Percentiles rank a stretch among this genome's conserved stretches.
These are phyloP conservation scores for Pterophyllum scalare DNA, from an alignment of 2,113 vertebrate genomes.

Conservation along the genomic window DNA sequence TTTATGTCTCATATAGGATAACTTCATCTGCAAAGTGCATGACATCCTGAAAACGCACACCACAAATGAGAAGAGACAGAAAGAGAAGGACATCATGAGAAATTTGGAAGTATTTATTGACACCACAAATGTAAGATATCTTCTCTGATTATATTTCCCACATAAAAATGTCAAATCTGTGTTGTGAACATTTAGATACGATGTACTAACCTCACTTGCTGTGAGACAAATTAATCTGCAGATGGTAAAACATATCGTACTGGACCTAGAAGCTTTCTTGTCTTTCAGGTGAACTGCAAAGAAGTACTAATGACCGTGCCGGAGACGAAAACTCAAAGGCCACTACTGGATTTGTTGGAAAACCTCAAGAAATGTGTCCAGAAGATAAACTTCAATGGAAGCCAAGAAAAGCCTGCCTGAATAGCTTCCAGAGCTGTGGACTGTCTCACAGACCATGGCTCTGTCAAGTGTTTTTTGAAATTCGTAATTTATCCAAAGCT, in stretches of 20 bases:
- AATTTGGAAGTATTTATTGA: fast-evolving
- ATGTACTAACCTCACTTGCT: not conserved
- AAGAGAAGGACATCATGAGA: not conserved
- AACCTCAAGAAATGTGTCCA: fast-evolving
- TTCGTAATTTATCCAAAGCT: too few relatives aligned
- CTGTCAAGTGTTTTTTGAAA: not conserved
- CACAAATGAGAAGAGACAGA: fast-evolving
- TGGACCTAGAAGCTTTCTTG: not conserved
- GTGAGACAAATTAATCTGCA: not conserved
- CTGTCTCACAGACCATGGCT: not conserved
- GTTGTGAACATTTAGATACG: not conserved
- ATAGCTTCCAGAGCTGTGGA: not conserved
- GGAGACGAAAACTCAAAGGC: fast-evolving
- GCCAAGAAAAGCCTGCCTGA: not conserved
- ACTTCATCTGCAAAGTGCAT: slow-evolving; percentile 66
- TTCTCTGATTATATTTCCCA: not conserved
- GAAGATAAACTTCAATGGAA: fast-evolving
- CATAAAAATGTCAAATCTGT: not conserved
- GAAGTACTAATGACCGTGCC: fast-evolving
- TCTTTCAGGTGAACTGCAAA: slow-evolving; percentile 41
- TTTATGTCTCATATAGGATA: slow-evolving; percentile 31
- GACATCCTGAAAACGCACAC: not conserved
- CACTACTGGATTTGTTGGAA: fast-evolving
- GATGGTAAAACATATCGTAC: not conserved
- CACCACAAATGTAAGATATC: not conserved